phyloP scores from a whole-genome alignment of 2,888 invertebrate species.

The Drosophila paranaensis region DNA sequence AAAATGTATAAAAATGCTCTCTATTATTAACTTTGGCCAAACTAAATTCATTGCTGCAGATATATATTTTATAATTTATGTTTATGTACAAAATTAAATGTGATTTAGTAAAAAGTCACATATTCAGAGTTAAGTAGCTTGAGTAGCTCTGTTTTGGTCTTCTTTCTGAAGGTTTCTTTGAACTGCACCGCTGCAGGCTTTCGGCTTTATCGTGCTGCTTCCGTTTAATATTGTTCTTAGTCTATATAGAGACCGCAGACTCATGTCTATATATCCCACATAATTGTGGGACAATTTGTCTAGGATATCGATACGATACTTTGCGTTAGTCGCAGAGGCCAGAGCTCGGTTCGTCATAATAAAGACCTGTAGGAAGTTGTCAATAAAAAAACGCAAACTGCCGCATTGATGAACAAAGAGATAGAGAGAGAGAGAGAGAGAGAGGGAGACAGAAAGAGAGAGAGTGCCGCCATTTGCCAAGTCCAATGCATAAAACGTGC shows the following conservation, averaged over 20 bases:
- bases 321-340: slow-evolving; percentile 2
- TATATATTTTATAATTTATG: not conserved
- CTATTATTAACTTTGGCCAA: too few relatives aligned
- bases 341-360: slow-evolving; percentile 33
- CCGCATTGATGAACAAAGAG: slow-evolving; percentile 14
- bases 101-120: not conserved
- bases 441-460: not conserved
- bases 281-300: slow-evolving; percentile 10
- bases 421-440: not conserved
- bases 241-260: not conserved
- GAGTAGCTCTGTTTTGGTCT: not conserved
- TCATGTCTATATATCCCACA: not conserved
- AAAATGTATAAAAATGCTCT: too few relatives aligned
- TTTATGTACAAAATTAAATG: not conserved
- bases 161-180: not conserved
- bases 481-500: slow-evolving; percentile 47
- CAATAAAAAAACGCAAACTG: slow-evolving; percentile 33
- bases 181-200: not conserved
- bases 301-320: slow-evolving; percentile 10
- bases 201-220: not conserved
- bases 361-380: slow-evolving; percentile 70
- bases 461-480: slow-evolving; percentile 18
- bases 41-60: not conserved
- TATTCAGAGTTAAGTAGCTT: not conserved
- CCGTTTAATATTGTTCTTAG: not conserved